These are phyloP conservation scores for Nyctereutes procyonoides DNA, from an alignment of 2,113 vertebrate species.

Conservation along the genomic window DNA sequence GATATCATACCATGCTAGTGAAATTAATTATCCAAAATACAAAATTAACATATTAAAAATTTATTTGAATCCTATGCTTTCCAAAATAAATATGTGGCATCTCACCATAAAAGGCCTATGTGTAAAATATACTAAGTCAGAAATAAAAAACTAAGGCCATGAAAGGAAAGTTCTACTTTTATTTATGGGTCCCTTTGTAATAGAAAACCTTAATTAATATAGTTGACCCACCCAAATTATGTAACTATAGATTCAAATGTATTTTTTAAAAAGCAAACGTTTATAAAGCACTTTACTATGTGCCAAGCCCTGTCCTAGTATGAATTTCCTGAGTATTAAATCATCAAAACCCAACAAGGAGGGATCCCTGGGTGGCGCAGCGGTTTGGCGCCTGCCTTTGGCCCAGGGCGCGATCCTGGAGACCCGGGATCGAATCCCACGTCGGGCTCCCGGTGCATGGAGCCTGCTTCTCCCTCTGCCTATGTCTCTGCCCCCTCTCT, in stretches of 20 bases:
- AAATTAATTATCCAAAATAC: slow-evolving; percentile 28
- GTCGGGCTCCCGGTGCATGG: too few species aligned
- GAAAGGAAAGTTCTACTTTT: slow-evolving; percentile 25
- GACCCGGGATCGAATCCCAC: too few species aligned
- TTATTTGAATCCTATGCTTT: slow-evolving; percentile 24
- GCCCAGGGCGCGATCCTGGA: too few species aligned
- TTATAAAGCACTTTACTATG: background rate
- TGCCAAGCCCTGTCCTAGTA: background rate
- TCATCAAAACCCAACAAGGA: background rate
- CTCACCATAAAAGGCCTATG: background rate
- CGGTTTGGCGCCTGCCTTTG: too few species aligned
- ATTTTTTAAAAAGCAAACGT: slow-evolving; percentile 25
- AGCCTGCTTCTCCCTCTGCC: too few species aligned
- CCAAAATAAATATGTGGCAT: background rate
- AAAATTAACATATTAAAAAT: background rate
- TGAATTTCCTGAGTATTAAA: background rate
- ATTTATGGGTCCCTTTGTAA: background rate
- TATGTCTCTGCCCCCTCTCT: too few species aligned
- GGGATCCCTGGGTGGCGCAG: too few species aligned
- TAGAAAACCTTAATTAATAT: background rate
- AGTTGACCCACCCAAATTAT: background rate
- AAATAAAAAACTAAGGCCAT: slow-evolving; percentile 38
- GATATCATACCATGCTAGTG: background rate
- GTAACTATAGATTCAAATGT: background rate
- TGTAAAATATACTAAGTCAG: background rate